These are phyloP conservation scores for Microctenopoma lineatum DNA, from an alignment of 2,797 vertebrate genomes.

Conservation along the genomic window DNA sequence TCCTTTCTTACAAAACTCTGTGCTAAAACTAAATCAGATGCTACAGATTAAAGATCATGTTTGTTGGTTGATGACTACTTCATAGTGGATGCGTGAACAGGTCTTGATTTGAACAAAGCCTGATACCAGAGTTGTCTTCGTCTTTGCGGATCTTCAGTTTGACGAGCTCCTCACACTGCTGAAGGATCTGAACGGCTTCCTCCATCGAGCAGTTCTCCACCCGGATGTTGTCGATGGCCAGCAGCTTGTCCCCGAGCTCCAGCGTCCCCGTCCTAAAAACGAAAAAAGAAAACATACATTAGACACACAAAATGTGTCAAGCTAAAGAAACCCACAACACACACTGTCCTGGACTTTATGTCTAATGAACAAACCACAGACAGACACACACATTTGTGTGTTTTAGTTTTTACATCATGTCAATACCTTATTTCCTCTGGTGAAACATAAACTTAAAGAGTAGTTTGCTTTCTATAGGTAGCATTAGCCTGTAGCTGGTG, in stretches of 20 bases:
- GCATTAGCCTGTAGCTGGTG: too few relatives aligned
- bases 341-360: conserved; percentile 16
- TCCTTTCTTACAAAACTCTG: too few relatives aligned
- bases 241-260: conserved; percentile 95
- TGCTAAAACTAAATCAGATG: too few relatives aligned
- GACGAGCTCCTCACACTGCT: conserved; percentile 97
- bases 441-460: too few relatives aligned
- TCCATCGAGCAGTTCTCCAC: conserved; percentile 99
- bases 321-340: conserved; percentile 12
- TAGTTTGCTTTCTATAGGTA: too few relatives aligned
- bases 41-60: too few relatives aligned
- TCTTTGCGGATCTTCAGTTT: conserved; percentile 98
- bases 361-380: conserved; percentile 32
- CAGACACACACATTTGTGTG: conserved; percentile 18
- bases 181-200: conserved; percentile 97
- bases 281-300: not conserved
- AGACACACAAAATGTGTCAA: not conserved
- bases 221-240: conserved; percentile 96
- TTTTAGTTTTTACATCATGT: not conserved
- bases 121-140: conserved; percentile 95
- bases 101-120: too few relatives aligned
- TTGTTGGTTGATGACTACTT: too few relatives aligned
- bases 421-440: too few relatives aligned
- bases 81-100: too few relatives aligned
- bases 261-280: conserved; percentile 91